Base-by-base conservation (phyloP, 1,140 invertebrate genomes). In the Drosophila hydei region DNA sequence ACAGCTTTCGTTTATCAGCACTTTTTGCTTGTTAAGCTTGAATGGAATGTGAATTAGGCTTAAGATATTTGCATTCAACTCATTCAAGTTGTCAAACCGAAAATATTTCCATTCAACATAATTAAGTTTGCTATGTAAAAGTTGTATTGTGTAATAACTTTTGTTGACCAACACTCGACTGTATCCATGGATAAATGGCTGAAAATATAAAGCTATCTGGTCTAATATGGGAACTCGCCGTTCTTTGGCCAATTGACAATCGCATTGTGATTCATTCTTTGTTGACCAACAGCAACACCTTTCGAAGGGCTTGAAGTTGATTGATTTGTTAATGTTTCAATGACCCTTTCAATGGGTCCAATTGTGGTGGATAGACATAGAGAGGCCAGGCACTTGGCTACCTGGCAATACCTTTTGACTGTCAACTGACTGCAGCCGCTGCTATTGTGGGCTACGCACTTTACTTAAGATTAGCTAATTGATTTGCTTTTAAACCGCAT, bases 381-480 rank as follows among this genome's bases (percentile, higher is more conserved):
- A 11, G 7, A 14, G 4, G 1, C 7, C 16, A 12, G 21, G 19
- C 52, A 55, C 36, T 25, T 25, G 3, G 52, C 52, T 25, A 42
- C 52, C 52, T 56, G 11, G 42, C 58, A 67, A 71, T 42, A 21
- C 19, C 59, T 48, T 38, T 23, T 52, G 50, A 77, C 19, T 77
- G 74, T 76, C 73, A 71, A 59, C 73, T 58, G 56, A 4, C 8
- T 59, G 38, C 25, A 45, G 43, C 30, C 4, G 23, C n/a, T 40
- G 25, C 30, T 3, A 27, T 27, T 67, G 51, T 5, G 40, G 52
- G 30, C 56, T 43, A 59, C 59, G 60, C 48, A 59, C 40, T 45
- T 60, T 52, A 54, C 55, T 52, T 68, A 19, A 55, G 64, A 71
- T 58, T 51, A 61, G 59, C 79, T 79, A 83, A 83, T 83, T 83